Percentiles rank a stretch among this genome's conserved stretches.
phyloP scores from a whole-genome alignment of 2,888 invertebrate genomes.

The Erebia aethiops region DNA sequence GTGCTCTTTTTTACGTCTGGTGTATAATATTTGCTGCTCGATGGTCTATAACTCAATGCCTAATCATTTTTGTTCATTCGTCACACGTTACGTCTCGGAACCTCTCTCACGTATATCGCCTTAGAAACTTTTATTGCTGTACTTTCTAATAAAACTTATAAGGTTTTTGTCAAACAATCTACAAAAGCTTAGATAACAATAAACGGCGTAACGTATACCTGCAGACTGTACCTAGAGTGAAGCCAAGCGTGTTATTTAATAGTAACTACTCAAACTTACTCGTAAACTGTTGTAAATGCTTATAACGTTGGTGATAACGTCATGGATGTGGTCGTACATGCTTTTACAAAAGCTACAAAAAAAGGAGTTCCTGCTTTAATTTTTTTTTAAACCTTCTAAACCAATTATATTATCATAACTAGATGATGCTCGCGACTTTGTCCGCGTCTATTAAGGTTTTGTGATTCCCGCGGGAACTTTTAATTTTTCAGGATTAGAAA shows the following conservation, averaged over 20 bases:
- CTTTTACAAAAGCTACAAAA: no score
- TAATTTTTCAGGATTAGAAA: no score
- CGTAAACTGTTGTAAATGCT: no score
- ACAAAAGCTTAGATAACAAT: constrained; percentile 36
- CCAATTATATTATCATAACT: no score
- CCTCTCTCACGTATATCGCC: constrained; percentile 65
- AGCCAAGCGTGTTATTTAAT: not conserved
- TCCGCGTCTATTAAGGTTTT: no score
- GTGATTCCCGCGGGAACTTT: no score
- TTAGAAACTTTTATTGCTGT: constrained; percentile 72
- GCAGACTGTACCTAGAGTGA: not conserved
- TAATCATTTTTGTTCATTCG: constrained; percentile 62
- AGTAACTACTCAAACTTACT: no score
- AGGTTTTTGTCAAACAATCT: constrained; percentile 24
- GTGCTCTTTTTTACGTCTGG: not conserved
- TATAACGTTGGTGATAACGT: no score
- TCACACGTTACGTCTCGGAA: constrained; percentile 71
- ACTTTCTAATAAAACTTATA: constrained; percentile 46
- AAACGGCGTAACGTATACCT: not conserved
- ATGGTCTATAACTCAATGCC: not conserved
- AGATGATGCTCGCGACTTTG: no score
- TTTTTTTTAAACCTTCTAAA: no score
- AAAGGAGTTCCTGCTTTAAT: no score
- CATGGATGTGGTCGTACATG: no score
- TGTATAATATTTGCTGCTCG: not conserved